phyloP scores from a whole-genome alignment of 1,140 invertebrate genomes.

The Heliconius hermathena region DNA sequence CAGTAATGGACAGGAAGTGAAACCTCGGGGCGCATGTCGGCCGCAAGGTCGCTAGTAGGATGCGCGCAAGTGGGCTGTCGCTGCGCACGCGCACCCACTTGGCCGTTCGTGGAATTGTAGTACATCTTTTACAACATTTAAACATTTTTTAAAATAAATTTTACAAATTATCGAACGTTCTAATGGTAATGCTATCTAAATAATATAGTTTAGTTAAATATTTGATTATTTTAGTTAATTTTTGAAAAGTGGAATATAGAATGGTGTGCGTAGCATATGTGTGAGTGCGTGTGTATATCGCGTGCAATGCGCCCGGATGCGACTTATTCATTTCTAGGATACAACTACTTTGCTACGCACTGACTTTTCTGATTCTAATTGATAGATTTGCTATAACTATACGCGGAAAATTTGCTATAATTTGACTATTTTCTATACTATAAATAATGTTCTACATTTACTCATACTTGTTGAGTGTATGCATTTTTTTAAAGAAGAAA shows the following conservation, averaged over 20 bases:
- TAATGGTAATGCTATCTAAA: neutral
- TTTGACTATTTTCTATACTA: neutral
- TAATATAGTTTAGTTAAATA: neutral
- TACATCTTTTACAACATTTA: neutral
- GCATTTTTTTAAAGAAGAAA: neutral
- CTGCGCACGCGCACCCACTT: constrained; percentile 37
- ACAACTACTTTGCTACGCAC: constrained; percentile 46
- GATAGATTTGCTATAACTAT: constrained; percentile 7
- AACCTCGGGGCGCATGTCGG: constrained; percentile 62
- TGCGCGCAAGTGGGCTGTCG: constrained; percentile 67
- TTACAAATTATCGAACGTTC: neutral
- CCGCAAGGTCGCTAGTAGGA: constrained; percentile 70
- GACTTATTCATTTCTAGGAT: constrained; percentile 54
- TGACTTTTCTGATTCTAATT: constrained; percentile 26
- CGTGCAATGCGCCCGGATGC: constrained; percentile 57
- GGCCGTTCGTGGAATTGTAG: neutral
- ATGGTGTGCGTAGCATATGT: neutral
- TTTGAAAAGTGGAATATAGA: too few species aligned
- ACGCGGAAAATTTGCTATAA: neutral
- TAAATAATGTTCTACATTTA: neutral
- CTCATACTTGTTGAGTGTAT: neutral
- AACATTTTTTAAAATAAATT: neutral
- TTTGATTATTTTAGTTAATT: too few species aligned
- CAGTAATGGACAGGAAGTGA: constrained; percentile 57
- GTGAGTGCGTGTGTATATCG: constrained; percentile 41